A percentile compares a stretch with the other conserved stretches of the same genome.
phyloP scores from a whole-genome alignment of 1,140 invertebrate species.

The Lepidurus packardi region DNA sequence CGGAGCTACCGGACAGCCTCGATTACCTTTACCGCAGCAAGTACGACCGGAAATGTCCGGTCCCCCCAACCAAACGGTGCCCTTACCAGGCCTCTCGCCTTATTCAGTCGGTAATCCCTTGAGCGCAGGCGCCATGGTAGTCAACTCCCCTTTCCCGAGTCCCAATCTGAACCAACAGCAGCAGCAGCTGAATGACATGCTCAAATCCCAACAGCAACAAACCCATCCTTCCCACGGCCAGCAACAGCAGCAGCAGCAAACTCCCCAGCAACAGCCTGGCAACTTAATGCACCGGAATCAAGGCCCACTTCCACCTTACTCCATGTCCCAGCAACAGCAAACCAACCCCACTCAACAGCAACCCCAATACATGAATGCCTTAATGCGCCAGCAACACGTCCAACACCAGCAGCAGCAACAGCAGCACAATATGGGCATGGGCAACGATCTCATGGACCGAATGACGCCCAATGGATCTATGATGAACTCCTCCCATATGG shows the following conservation, averaged over 20 bases:
- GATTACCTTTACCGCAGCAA: slow-evolving; percentile 33
- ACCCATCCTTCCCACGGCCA: slow-evolving; percentile 29
- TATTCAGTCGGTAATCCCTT: slow-evolving; percentile 26
- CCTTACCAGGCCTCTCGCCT: slow-evolving; percentile 27
- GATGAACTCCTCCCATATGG: neutral
- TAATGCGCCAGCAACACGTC: neutral
- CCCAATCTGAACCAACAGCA: slow-evolving; percentile 34
- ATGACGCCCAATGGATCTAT: slow-evolving; percentile 24
- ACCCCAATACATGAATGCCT: neutral
- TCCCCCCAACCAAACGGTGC: slow-evolving; percentile 34
- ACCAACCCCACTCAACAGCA: neutral
- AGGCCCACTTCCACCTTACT: slow-evolving; percentile 27
- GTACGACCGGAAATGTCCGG: slow-evolving; percentile 31
- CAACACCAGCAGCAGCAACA: slow-evolving; percentile 29
- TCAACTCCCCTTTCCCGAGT: slow-evolving; percentile 31
- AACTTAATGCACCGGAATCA: slow-evolving; percentile 24
- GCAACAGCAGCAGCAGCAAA: slow-evolving; percentile 39
- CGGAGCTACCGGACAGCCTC: neutral
- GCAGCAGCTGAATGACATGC: slow-evolving; percentile 36
- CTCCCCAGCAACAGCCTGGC: neutral
- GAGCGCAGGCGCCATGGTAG: slow-evolving; percentile 29
- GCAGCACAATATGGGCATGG: neutral
- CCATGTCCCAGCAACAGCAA: slow-evolving; percentile 32
- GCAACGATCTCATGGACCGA: neutral
- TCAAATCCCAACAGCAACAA: slow-evolving; percentile 28